These are phyloP conservation scores for Gadopsis bispinosus DNA, from an alignment of 2,797 vertebrate genomes.

Conservation along the genomic window DNA sequence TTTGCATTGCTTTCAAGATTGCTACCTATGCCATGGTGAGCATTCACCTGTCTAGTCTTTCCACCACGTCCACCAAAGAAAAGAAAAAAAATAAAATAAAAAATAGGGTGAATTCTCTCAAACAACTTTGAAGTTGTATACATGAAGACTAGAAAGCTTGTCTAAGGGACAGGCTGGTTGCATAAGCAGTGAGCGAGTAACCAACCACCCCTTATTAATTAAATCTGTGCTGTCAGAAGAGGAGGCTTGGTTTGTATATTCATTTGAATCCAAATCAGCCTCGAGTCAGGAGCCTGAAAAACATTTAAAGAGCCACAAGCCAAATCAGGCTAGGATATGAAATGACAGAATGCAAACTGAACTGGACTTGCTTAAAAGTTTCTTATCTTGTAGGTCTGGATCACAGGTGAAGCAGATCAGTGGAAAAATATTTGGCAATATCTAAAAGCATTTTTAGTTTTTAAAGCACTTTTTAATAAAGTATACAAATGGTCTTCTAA, in stretches of 20 bases:
- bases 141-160: not conserved
- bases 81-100: not conserved
- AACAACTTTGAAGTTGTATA: not conserved
- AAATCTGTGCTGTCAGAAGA: conserved; percentile 22
- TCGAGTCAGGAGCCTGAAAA: conserved; percentile 10
- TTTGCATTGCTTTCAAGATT: conserved; percentile 17
- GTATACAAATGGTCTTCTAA: not conserved
- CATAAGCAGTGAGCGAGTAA: not conserved
- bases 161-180: conserved; percentile 1
- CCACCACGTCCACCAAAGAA: not conserved
- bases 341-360: conserved; percentile 16
- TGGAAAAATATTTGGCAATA: not conserved
- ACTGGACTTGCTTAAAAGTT: not conserved
- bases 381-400: conserved; percentile 9
- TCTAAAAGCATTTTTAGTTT: not conserved
- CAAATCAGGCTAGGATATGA: conserved; percentile 27
- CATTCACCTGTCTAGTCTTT: not conserved
- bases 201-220: not conserved
- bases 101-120: not conserved
- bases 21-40: not conserved
- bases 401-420: not conserved
- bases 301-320: conserved; percentile 3
- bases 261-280: conserved; percentile 19
- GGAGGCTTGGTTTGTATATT: conserved; percentile 4
- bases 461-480: not conserved